Percentiles rank a stretch among this genome's conserved stretches.
Conservation (phyloP, 1,140 invertebrate species). For the Amyelois transitella region DNA sequence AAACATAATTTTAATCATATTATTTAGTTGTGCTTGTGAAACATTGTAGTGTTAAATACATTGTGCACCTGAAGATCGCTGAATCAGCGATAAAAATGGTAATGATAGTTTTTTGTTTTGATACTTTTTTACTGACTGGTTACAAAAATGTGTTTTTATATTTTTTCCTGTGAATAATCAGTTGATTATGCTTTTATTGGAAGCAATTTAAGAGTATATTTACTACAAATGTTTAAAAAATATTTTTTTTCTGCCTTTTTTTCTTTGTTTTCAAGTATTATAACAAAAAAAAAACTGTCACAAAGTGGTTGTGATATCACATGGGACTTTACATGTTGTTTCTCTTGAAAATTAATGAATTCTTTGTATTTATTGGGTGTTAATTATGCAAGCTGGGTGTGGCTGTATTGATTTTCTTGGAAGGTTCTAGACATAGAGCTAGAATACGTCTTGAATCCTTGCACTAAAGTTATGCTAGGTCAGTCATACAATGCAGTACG, state of each 20-base stretch:
- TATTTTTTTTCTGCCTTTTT: slow-evolving; percentile 47
- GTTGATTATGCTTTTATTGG: background rate
- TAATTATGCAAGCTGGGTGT: slow-evolving; percentile 74
- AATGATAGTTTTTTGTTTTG: slow-evolving; percentile 75
- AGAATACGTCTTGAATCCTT: slow-evolving; percentile 57
- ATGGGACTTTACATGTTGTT: slow-evolving; percentile 53
- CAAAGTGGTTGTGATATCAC: slow-evolving; percentile 52
- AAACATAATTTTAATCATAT: slow-evolving; percentile 10
- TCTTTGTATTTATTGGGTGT: slow-evolving; percentile 27
- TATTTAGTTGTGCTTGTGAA: slow-evolving; percentile 5
- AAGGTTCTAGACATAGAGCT: slow-evolving; percentile 68
- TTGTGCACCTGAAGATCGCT: slow-evolving; percentile 20
- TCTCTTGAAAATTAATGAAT: slow-evolving; percentile 26
- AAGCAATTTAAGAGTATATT: background rate
- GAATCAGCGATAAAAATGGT: slow-evolving; percentile 63
- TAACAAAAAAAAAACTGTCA: slow-evolving; percentile 71
- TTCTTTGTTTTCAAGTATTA: slow-evolving; percentile 70
- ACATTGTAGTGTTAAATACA: slow-evolving; percentile 11
- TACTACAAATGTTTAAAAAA: slow-evolving; percentile 20
- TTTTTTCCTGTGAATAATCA: slow-evolving; percentile 20
- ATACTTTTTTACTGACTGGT: slow-evolving; percentile 69
- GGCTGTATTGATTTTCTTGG: slow-evolving; percentile 75
- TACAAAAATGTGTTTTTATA: slow-evolving; percentile 44
- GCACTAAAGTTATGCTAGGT: slow-evolving; percentile 46
- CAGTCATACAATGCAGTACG: slow-evolving; percentile 37